These are phyloP conservation scores for Labeo calbasu DNA, from an alignment of 2,797 vertebrate species.

Conservation along the genomic window DNA sequence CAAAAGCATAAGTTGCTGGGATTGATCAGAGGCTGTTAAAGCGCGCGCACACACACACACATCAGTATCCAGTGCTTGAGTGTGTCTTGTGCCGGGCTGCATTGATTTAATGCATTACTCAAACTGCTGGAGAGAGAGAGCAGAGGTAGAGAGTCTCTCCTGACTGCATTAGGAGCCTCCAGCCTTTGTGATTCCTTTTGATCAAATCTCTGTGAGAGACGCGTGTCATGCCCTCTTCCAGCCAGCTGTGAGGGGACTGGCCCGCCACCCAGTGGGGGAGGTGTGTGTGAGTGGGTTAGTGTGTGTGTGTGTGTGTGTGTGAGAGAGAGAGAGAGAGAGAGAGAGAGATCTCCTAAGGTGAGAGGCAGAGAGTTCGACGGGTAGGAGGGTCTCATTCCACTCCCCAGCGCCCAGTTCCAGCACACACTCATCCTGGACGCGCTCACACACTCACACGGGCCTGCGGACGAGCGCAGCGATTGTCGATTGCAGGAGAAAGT, in stretches of 20 bases:
- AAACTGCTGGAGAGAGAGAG: constrained; percentile 72
- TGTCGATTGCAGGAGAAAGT: constrained; percentile 59
- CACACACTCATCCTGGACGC: constrained; percentile 86
- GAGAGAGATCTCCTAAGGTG: constrained; percentile 84
- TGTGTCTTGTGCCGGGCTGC: constrained; percentile 84
- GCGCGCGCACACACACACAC: constrained; percentile 60
- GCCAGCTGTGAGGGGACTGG: constrained; percentile 91
- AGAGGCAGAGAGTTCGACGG: constrained; percentile 80
- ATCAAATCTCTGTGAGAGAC: constrained; percentile 96
- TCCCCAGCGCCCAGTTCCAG: constrained; percentile 87
- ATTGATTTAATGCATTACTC: constrained; percentile 88
- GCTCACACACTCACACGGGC: constrained; percentile 66
- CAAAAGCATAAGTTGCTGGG: constrained; percentile 82
- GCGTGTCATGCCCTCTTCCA: constrained; percentile 89
- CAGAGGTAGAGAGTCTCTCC: constrained; percentile 73
- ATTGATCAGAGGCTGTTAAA: constrained; percentile 74
- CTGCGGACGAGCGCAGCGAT: constrained; percentile 51
- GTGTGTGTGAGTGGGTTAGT: constrained; percentile 68
- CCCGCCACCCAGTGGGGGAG: constrained; percentile 83
- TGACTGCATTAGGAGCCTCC: constrained; percentile 86
- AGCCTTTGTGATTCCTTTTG: constrained; percentile 91
- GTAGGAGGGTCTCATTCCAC: constrained; percentile 89
- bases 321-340: constrained; percentile 72
- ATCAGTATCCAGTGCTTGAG: constrained; percentile 60
- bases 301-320: constrained; percentile 64